Base-by-base conservation (phyloP, 1,140 invertebrate genomes). In the Bathynomus jamesi region DNA sequence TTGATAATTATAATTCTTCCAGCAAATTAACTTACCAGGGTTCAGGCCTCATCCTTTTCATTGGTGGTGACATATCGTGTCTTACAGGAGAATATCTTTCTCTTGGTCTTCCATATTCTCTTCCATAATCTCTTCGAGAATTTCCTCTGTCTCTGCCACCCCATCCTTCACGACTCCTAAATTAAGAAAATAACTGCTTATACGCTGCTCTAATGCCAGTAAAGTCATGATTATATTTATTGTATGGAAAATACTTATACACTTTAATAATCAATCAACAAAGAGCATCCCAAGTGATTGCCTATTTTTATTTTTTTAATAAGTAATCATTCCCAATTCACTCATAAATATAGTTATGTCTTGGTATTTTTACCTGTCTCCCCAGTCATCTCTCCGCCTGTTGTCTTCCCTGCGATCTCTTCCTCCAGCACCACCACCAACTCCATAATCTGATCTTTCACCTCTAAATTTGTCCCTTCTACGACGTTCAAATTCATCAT, bases 401-500 rank as follows among this genome's bases (percentile, higher is more conserved):
- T 69, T 72, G n/a, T 69, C 67, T 11, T 75, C 70, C 21, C 74
- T 69, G 11, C 67, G 32, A 28, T 24, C n/a, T 10, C 46, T 53
- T 25, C 67, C 28, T 29, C 32, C 46, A 10, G 13, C 67, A 61
- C 31, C 67, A 24, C 61, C 61, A 7, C 21, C 61, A 8, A 21
- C 27, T 8, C 61, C 61, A 5, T 90, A 90, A 73, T 88, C 91
- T 73, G 91, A 91, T 74, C 92, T 85, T 85, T 95, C 92, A 8
- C 92, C 92, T 65, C 92, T 86, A 79, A 95, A 95, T 81, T 95
- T 95, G 78, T 95, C 92, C 31, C 93, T 85, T 60, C 92, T 83
- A 80, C 94, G 93, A 28, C 91, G 86, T 81, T 94, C 92, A 79
- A 94, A 94, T 80, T 95, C 92, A 83, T 95, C 93, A 81, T 95